These are phyloP conservation scores for Gambusia affinis DNA, from an alignment of 2,113 vertebrate species.

Conservation along the genomic window DNA sequence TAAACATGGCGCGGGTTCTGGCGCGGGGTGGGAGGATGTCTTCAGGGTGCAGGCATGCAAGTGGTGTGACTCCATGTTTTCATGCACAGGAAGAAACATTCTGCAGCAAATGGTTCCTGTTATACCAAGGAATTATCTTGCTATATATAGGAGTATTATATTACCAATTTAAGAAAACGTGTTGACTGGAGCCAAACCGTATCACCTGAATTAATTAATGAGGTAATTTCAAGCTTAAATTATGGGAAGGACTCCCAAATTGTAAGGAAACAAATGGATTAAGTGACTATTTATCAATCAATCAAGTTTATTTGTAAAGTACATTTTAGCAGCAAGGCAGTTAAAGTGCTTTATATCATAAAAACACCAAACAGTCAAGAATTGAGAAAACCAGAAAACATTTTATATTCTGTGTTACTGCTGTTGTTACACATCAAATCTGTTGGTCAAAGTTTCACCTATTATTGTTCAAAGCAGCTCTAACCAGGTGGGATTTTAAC, in stretches of 20 bases:
- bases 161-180: not conserved
- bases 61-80: slow-evolving; percentile 28
- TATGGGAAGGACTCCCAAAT: slow-evolving; percentile 67
- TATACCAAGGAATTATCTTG: not conserved
- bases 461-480: too few relatives aligned
- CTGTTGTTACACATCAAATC: too few relatives aligned
- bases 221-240: slow-evolving; percentile 57
- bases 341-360: too few relatives aligned
- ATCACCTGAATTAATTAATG: slow-evolving; percentile 54
- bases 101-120: slow-evolving; percentile 11
- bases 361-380: too few relatives aligned
- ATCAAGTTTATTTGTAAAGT: too few relatives aligned
- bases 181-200: slow-evolving; percentile 36
- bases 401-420: too few relatives aligned
- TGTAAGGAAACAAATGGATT: slow-evolving; percentile 61
- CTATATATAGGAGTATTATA: slow-evolving; percentile 12
- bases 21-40: slow-evolving; percentile 61
- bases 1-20: slow-evolving; percentile 64
- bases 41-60: slow-evolving; percentile 61
- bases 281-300: slow-evolving; percentile 69
- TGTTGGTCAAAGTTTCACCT: too few relatives aligned
- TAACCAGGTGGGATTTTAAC: too few relatives aligned
- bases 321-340: too few relatives aligned
- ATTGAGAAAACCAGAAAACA: too few relatives aligned
- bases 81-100: slow-evolving; percentile 9